phyloP scores from a whole-genome alignment of 2,888 invertebrate species.

The Dinocampus coccinellae region DNA sequence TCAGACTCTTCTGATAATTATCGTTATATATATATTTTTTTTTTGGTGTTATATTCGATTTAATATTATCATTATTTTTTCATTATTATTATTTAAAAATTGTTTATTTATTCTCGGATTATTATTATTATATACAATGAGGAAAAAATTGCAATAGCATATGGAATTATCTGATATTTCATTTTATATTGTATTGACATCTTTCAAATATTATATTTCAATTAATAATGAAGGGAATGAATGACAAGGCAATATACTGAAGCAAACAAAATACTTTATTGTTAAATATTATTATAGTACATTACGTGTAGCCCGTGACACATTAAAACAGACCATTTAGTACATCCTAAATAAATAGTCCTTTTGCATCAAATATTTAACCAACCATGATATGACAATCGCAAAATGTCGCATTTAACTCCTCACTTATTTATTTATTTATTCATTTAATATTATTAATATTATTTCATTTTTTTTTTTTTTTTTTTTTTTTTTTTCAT shows the following conservation, averaged over 20 bases:
- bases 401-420: conserved; percentile 55
- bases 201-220: no score
- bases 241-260: conserved; percentile 48
- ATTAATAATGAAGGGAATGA: neutral
- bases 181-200: no score
- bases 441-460: no score
- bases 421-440: conserved; percentile 40
- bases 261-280: conserved; percentile 70
- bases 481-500: conserved; percentile 34
- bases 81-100: no score
- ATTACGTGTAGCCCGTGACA: conserved; percentile 70
- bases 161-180: no score
- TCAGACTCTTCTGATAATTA: no score
- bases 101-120: no score
- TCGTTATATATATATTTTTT: no score
- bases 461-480: conserved; percentile 34
- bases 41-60: no score
- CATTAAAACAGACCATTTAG: conserved; percentile 69
- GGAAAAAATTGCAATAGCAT: no score
- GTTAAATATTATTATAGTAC: conserved; percentile 69
- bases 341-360: conserved; percentile 69
- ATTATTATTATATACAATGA: no score
- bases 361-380: conserved; percentile 62
- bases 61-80: no score
- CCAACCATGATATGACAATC: conserved; percentile 69